A percentile compares a stretch with the other conserved stretches of the same genome.
Conservation (phyloP, 2,113 vertebrate genomes). For the Taxidea taxus region DNA sequence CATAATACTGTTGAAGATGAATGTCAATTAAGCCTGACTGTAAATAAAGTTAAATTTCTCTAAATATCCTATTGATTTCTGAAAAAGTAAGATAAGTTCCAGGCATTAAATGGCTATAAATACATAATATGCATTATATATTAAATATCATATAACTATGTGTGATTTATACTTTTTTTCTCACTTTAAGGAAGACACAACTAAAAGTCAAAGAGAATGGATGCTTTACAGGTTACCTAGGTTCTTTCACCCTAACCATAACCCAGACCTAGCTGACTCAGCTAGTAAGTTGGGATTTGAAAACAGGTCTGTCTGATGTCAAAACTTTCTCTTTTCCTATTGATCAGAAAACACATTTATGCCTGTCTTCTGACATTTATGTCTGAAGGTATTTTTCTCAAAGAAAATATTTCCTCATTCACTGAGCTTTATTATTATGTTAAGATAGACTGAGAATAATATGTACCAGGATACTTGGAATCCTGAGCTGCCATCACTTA, state of each 20-base stretch:
- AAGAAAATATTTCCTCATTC: background rate
- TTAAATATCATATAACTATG: background rate
- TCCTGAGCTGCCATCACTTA: background rate
- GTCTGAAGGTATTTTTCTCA: background rate
- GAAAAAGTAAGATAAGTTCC: background rate
- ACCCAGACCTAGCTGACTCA: background rate
- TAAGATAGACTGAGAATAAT: background rate
- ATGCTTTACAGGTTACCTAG: background rate
- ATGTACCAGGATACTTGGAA: background rate
- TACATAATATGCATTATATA: background rate
- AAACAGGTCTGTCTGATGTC: background rate
- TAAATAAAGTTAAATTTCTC: background rate
- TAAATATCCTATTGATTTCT: background rate
- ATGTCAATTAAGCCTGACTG: background rate
- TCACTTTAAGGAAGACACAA: background rate
- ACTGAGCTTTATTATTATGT: background rate
- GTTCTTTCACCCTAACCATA: background rate
- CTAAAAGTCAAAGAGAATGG: background rate
- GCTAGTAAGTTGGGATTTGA: background rate
- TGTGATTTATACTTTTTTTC: background rate
- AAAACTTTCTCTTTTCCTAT: background rate
- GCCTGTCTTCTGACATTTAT: background rate
- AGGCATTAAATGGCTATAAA: background rate
- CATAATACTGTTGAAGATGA: background rate
- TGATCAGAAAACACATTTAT: background rate